A percentile compares a stretch with the other conserved stretches of the same genome.
These are phyloP conservation scores for Ptiloglossa arizonensis DNA, from an alignment of 1,140 invertebrate species.

Conservation along the genomic window DNA sequence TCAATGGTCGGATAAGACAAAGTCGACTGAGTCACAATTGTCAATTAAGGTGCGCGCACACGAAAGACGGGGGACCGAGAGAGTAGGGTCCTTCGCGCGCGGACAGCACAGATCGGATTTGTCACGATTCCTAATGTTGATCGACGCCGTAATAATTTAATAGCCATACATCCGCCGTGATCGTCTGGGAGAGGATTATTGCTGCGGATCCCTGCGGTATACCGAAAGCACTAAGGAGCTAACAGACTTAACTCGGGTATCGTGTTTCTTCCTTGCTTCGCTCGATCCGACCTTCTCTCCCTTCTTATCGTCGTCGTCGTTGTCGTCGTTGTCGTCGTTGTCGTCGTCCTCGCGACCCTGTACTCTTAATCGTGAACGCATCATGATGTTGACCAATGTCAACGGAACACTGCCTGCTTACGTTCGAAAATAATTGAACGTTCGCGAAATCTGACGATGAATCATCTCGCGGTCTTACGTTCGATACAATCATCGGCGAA, in stretches of 20 bases:
- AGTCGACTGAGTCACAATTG: constrained; percentile 58
- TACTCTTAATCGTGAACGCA: too few relatives aligned
- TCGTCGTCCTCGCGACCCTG: too few relatives aligned
- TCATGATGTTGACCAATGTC: not conserved
- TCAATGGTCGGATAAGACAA: constrained; percentile 54
- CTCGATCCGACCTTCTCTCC: constrained; percentile 57
- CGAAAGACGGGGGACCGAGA: not conserved
- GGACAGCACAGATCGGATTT: constrained; percentile 76
- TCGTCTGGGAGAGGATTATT: constrained; percentile 73
- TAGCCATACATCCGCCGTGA: constrained; percentile 77
- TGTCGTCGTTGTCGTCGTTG: too few relatives aligned
- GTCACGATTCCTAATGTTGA: constrained; percentile 80
- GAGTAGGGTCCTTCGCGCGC: constrained; percentile 47
- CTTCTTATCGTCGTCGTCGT: not conserved
- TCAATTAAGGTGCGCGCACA: constrained; percentile 60
- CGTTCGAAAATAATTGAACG: too few relatives aligned
- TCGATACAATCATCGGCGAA: too few relatives aligned
- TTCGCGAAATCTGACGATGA: too few relatives aligned
- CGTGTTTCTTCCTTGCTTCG: constrained; percentile 73
- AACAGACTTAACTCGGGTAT: constrained; percentile 79
- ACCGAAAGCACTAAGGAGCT: constrained; percentile 78
- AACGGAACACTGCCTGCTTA: too few relatives aligned
- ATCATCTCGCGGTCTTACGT: too few relatives aligned
- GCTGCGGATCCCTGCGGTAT: constrained; percentile 73
- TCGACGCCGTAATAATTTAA: constrained; percentile 81